A percentile compares a stretch with the other conserved stretches of the same genome.
Conservation (phyloP, 1,140 invertebrate species). For the Ectropis grisescens region DNA sequence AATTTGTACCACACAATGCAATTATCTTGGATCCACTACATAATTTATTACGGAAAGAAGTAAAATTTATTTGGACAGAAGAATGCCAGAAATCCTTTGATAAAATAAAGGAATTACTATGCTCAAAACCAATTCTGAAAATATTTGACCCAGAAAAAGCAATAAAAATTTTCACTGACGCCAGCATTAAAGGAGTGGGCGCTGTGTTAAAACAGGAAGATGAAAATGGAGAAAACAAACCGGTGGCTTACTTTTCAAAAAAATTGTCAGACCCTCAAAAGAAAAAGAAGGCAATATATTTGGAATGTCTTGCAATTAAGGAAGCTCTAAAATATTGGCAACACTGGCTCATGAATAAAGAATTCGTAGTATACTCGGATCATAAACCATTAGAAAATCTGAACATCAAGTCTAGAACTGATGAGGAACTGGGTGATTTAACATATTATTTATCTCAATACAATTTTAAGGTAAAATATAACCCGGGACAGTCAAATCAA, state of each 20-base stretch:
- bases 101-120: constrained; percentile 29
- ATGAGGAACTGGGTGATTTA: too few relatives aligned
- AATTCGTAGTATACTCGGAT: constrained; percentile 42
- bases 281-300: constrained; percentile 22
- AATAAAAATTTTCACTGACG: constrained; percentile 32
- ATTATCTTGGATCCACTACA: constrained; percentile 28
- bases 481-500: constrained; percentile 32
- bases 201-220: constrained; percentile 20
- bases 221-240: constrained; percentile 1
- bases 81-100: constrained; percentile 33
- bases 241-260: too few relatives aligned
- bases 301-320: too few relatives aligned
- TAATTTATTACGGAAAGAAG: constrained; percentile 20
- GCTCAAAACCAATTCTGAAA: constrained; percentile 28
- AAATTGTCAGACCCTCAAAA: constrained; percentile 15
- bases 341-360: constrained; percentile 38
- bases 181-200: constrained; percentile 28
- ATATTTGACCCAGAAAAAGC: constrained; percentile 29
- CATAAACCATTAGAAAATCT: constrained; percentile 52
- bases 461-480: constrained; percentile 41
- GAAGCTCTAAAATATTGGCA: too few relatives aligned
- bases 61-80: constrained; percentile 25
- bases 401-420: constrained; percentile 28
- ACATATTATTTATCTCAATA: too few relatives aligned
- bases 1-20: constrained; percentile 30